These are phyloP conservation scores for Anguilla marmorata DNA, from an alignment of 2,797 vertebrate genomes.

Conservation along the genomic window DNA sequence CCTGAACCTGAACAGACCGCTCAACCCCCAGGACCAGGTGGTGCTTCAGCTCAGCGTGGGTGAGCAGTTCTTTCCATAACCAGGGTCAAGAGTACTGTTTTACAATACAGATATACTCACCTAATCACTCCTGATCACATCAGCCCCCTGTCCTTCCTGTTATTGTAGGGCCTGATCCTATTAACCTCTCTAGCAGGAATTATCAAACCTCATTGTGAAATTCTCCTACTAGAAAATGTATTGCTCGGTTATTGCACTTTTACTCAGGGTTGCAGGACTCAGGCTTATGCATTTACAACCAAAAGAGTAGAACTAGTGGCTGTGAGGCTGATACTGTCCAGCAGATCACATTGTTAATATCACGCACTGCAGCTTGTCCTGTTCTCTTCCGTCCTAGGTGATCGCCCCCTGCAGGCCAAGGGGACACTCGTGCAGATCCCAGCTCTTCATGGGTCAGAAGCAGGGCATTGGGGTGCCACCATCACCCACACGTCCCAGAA, in stretches of 20 bases:
- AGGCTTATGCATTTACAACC: neutral
- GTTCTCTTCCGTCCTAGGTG: slow-evolving; percentile 45
- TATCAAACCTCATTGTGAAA: neutral
- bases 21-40: neutral
- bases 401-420: slow-evolving; percentile 37
- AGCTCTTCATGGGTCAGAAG: fast-evolving
- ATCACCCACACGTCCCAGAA: neutral
- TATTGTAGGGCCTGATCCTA: neutral
- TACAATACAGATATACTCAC: neutral
- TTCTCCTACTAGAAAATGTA: neutral
- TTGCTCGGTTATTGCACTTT: neutral
- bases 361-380: neutral
- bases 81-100: neutral
- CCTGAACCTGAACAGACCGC: slow-evolving; percentile 7
- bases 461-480: slow-evolving; percentile 47
- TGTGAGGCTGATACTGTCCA: neutral
- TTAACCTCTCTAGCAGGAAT: neutral
- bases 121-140: neutral
- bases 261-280: neutral
- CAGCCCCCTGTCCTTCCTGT: neutral
- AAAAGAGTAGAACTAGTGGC: neutral
- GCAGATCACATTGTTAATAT: neutral
- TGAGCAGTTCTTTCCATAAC: neutral
- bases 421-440: slow-evolving; percentile 46
- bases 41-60: slow-evolving; percentile 14